Base-by-base conservation (phyloP, 2,888 invertebrate genomes). In the Pyralis farinalis region DNA sequence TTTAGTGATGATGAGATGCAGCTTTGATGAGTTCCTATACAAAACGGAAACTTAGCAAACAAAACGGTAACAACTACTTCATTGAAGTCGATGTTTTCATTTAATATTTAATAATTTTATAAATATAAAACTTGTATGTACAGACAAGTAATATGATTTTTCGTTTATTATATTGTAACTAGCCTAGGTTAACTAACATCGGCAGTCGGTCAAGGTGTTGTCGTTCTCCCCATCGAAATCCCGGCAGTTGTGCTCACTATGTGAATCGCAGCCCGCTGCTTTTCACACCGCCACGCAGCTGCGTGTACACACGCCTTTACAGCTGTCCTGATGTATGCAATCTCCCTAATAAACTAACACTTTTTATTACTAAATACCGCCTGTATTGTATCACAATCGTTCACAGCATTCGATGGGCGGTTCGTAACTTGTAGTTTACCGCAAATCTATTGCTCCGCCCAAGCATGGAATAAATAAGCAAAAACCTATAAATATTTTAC, bases 261-360 rank as follows among this genome's bases (percentile, higher is more conserved):
- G 87, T 79, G 87, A 87, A 87, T 74, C 75, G 67, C 55, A 43
- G 67, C 63, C 58, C 64, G 60, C 62, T 56, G 66, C 63, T 77
- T 79, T 87, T 87, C 87, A 87, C 87, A 87, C 74, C 76, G 71
- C 55, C 55, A 60, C 71, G 71, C 83, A 83, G 83, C 83, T 83
- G 83, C 71, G 68, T 51, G 56, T 59, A 56, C 61, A 56, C 58
- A 60, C 59, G 57, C 64, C 41, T 50, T 39, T 71, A 73, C 77
- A 82, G 83, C 84, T 82, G 85, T 70, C 58, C 55, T 59, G 60
- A 58, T 16, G 75, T 86, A 85, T 86, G 87, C 84, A 84, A 84
- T 84, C 86, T 68, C 83, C 84, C 84, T 85, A 83, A 83, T 82
- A 81, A 81, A 82, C 75, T 82, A 71, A 79, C 67, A 72, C 70